Evolutionary conservation across 2,888 invertebrate genomes (phyloP), one percentile per base, ranked within the genome.

Genomic region (Epinotia demarniana): DNA sequence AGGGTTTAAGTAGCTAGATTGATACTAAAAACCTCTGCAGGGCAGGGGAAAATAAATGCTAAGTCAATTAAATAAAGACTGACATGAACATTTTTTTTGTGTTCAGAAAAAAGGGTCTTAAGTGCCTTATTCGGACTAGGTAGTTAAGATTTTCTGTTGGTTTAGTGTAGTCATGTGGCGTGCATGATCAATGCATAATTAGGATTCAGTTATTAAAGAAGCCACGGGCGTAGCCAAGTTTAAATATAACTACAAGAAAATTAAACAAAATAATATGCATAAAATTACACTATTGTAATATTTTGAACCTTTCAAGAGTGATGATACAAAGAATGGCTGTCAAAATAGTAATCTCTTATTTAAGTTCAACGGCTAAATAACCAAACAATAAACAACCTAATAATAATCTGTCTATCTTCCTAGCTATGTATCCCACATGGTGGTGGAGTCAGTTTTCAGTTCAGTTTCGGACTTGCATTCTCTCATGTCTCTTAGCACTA

Each of bases 121-220:
- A n/a, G 53, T 53, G 6, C n/a, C n/a, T 4, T 53, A 2, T 8
- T 53, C 8, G 2, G 8, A 53, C 53, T n/a, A 53, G 16, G 6
- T 53, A 8, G 53, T 53, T 53, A 53, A 8, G 53, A n/a, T 8
- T 53, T 53, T 53, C n/a, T n/a, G 53, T 8, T 46, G 6, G 8
- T 16, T 33, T 8, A 43, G 23, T 69, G 69, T 12, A 57, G 39
- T 49, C 27, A 23, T 64, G 58, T 49, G 27, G 66, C 46, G 43
- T 67, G 53, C 9, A 49, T 67, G 49, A 23, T 18, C 11, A 60
- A 73, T 57, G 57, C 43, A 68, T 68, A 68, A 57, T 73, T 73
- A 19, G 67, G 68, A 68, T 57, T 69, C 62, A 33, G 67, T 61
- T 43, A 18, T 2, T 16, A 19, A 16, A 13, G 18, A 46, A 61